Evolutionary conservation across 2,113 vertebrate genomes (phyloP).

Genomic region (Sinocyclocheilus anophthalmus): DNA sequence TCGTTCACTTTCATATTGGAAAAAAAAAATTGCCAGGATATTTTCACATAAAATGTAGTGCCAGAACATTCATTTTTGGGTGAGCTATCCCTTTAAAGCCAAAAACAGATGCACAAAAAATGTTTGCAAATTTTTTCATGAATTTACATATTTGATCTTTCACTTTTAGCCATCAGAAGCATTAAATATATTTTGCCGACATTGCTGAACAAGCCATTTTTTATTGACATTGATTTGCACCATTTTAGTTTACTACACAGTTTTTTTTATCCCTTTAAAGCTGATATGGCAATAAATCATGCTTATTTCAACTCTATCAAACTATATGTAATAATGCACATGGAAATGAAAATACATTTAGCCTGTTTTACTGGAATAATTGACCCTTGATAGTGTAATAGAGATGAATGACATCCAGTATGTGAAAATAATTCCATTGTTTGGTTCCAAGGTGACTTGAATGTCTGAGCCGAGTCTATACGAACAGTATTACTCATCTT

Average conservation of each 20-base stretch:
- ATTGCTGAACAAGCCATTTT: not conserved
- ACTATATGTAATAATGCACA: not conserved
- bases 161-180: not conserved
- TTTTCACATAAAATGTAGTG: not conserved
- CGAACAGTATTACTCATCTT: conserved; percentile 10
- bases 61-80: not conserved
- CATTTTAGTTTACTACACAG: not conserved
- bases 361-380: conserved; percentile 15
- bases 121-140: not conserved
- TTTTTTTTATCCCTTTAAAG: not conserved
- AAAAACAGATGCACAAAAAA: not conserved
- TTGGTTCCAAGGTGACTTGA: not conserved
- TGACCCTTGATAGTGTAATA: not conserved
- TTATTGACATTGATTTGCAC: not conserved
- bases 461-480: not conserved
- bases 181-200: not conserved
- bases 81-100: not conserved
- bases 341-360: not conserved
- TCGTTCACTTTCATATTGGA: not conserved
- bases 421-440: not conserved
- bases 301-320: not conserved
- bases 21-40: not conserved
- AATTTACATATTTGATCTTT: not conserved
- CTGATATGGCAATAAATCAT: not conserved
- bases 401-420: not conserved